Base-by-base conservation (phyloP, 2,888 invertebrate species). In the Helleia helle region DNA sequence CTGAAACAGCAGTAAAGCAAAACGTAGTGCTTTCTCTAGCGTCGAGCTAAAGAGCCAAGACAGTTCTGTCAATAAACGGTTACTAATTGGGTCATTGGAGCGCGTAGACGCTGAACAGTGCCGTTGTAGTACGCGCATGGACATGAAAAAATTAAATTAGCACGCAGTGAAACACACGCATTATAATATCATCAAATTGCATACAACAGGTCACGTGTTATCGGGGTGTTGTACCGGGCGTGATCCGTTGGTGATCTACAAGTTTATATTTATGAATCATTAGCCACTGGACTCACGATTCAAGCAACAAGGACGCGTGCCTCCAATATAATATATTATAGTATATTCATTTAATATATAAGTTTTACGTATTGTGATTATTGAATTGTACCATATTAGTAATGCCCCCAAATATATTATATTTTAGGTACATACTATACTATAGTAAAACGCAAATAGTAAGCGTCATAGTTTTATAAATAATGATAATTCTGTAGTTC, bases 21-120 rank as follows among this genome's bases (percentile, higher is more conserved):
- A n/a, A n/a, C 22, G 24, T 54, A 54, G 48, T 50, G 47, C 56
- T 52, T 58, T 60, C 62, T 65, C 65, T 71, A 64, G 68, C 64
- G 60, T 58, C 56, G 65, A 68, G 72, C 62, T 63, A 58, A 51
- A 58, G 59, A 63, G 80, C 77, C 81, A 79, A 81, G 73, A 77
- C 71, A 69, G 62, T 67, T 79, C 76, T 76, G 81, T 76, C 79
- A 80, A 74, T 79, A 73, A 69, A 72, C 63, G 61, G 61, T 60
- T 61, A 67, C 69, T 72, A 84, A 81, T 72, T 72, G 64, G 84
- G 84, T 81, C 62, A 84, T 73, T 81, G 59, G 84, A 72, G 61
- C 80, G 63, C 62, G 65, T 59, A 69, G 43, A 65, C 9, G 57
- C 62, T 56, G 67, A 71, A 76, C 76, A 76, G 73, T 74, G 64